phyloP scores from a whole-genome alignment of 2,113 vertebrate genomes.

The Thinocorus orbignyianus region DNA sequence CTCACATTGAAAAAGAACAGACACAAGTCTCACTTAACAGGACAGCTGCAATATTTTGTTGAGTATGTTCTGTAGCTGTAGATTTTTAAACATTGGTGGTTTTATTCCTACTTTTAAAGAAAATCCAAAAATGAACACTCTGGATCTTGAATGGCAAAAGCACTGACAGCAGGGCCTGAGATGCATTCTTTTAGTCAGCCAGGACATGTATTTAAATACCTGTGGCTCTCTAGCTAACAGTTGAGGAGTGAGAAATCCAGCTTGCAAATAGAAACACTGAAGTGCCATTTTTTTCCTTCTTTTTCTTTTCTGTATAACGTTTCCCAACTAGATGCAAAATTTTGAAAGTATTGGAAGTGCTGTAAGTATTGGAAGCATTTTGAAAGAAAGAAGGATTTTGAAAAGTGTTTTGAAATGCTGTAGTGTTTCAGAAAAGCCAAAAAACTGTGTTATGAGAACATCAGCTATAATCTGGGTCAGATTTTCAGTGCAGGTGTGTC shows the following conservation, averaged over 20 bases:
- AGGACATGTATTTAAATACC: neutral
- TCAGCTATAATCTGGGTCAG: neutral
- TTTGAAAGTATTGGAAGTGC: neutral
- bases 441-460: neutral
- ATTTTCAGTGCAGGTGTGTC: slow-evolving; percentile 24
- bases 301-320: neutral
- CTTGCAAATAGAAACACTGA: neutral
- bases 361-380: neutral
- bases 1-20: neutral
- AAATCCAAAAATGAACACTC: neutral
- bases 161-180: neutral
- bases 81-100: neutral
- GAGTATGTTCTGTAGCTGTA: neutral
- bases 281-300: neutral
- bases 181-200: neutral
- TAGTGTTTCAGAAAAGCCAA: neutral
- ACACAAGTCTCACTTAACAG: neutral
- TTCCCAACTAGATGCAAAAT: neutral
- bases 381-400: neutral
- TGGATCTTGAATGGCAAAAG: neutral
- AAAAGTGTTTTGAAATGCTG: neutral
- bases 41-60: neutral
- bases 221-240: neutral
- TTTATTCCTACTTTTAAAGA: neutral
- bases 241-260: neutral